phyloP scores from a whole-genome alignment of 2,113 vertebrate species.

The Poeciliopsis turrubarensis region DNA sequence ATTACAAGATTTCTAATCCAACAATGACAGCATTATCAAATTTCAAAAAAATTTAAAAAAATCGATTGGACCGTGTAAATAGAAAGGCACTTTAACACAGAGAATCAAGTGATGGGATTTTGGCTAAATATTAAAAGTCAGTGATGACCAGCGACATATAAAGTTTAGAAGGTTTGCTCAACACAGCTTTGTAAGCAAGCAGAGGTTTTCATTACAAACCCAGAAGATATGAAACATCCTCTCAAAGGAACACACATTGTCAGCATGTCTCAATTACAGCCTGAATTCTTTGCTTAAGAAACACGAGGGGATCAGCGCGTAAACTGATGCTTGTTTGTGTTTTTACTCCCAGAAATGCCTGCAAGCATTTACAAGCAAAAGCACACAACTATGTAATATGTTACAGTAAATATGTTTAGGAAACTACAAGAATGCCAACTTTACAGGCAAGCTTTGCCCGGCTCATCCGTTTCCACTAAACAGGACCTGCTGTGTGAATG shows the following conservation, averaged over 20 bases:
- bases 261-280: constrained; percentile 66
- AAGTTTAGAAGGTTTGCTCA: constrained; percentile 42
- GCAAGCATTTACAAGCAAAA: constrained; percentile 12
- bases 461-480: constrained; percentile 66
- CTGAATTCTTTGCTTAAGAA: constrained; percentile 51
- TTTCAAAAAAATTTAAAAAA: constrained; percentile 8
- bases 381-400: constrained; percentile 1
- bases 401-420: constrained; percentile 24
- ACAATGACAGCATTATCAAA: constrained; percentile 44
- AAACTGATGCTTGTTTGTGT: constrained; percentile 12
- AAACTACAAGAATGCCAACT: constrained; percentile 39
- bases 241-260: constrained; percentile 64
- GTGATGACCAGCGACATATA: constrained; percentile 32
- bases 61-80: background rate
- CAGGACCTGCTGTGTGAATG: constrained; percentile 70
- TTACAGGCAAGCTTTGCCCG: constrained; percentile 41
- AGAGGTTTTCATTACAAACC: constrained; percentile 68
- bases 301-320: constrained; percentile 14
- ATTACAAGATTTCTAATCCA: constrained; percentile 58
- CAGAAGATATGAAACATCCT: constrained; percentile 69
- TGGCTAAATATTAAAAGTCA: constrained; percentile 41
- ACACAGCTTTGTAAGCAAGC: constrained; percentile 42
- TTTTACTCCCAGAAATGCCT: constrained; percentile 14
- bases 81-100: constrained; percentile 9
- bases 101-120: constrained; percentile 35